phyloP scores from a whole-genome alignment of 2,888 invertebrate species.

The Cenopis cana region DNA sequence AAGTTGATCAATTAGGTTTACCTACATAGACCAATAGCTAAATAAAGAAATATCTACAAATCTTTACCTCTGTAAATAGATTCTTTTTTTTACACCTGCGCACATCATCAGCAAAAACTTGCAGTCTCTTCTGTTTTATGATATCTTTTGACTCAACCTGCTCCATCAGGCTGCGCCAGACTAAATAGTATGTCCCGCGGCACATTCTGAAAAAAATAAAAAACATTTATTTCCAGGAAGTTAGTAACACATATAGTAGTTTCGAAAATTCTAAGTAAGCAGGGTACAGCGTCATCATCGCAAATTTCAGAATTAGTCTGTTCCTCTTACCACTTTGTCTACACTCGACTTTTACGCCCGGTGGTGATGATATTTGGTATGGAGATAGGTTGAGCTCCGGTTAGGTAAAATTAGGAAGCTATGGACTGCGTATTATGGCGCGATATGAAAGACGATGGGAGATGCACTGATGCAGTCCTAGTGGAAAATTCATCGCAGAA shows the following conservation, averaged over 20 bases:
- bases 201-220: constrained; percentile 72
- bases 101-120: constrained; percentile 73
- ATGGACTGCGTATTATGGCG: neutral
- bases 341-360: too few relatives aligned
- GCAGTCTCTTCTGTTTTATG: constrained; percentile 65
- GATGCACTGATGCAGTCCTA: neutral
- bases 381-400: neutral
- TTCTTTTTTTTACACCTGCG: constrained; percentile 62
- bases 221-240: too few relatives aligned
- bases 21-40: too few relatives aligned
- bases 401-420: neutral
- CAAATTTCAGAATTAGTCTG: too few relatives aligned
- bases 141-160: constrained; percentile 67
- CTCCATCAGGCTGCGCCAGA: constrained; percentile 78
- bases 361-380: too few relatives aligned
- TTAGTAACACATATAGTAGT: neutral
- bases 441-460: neutral
- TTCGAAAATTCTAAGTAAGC: neutral
- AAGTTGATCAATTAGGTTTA: too few relatives aligned
- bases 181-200: constrained; percentile 75
- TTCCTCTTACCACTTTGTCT: too few relatives aligned
- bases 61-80: constrained; percentile 63
- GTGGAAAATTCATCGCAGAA: neutral
- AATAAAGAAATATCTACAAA: too few relatives aligned
- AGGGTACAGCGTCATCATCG: too few relatives aligned